Evolutionary conservation across 2,113 vertebrate genomes (phyloP).

Genomic region (Willisornis vidua): DNA sequence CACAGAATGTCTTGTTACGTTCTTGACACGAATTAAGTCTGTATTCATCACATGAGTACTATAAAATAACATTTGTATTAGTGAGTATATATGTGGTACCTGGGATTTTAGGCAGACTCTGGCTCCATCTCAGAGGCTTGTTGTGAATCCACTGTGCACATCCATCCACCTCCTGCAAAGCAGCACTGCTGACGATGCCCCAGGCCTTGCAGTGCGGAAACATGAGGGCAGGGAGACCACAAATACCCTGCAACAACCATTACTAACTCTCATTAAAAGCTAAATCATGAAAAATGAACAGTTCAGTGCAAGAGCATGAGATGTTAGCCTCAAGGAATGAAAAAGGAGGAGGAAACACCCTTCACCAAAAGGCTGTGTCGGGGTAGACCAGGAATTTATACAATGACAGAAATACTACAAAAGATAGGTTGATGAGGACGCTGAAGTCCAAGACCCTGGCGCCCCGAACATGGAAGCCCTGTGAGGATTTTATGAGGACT

Average conservation of each 20-base stretch:
- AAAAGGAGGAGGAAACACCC: not conserved
- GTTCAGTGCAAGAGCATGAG: not conserved
- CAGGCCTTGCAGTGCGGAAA: not conserved
- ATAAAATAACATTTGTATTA: not conserved
- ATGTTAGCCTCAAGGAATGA: not conserved
- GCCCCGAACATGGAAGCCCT: no score
- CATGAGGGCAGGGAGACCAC: not conserved
- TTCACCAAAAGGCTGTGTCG: not conserved
- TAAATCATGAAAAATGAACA: not conserved
- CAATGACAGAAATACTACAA: no score
- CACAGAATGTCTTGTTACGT: no score
- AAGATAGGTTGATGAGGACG: no score
- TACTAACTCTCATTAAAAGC: not conserved
- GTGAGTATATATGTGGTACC: not conserved
- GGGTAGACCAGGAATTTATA: no score
- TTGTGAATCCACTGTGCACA: not conserved
- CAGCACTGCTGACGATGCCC: not conserved
- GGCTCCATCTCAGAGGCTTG: not conserved
- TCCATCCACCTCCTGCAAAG: fast-evolving
- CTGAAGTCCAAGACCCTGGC: no score
- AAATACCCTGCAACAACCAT: not conserved
- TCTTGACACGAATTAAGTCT: no score
- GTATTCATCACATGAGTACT: not conserved
- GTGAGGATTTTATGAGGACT: no score
- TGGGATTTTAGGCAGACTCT: not conserved